These are phyloP conservation scores for Phaetusa simplex DNA, from an alignment of 2,113 vertebrate genomes.

Conservation along the genomic window DNA sequence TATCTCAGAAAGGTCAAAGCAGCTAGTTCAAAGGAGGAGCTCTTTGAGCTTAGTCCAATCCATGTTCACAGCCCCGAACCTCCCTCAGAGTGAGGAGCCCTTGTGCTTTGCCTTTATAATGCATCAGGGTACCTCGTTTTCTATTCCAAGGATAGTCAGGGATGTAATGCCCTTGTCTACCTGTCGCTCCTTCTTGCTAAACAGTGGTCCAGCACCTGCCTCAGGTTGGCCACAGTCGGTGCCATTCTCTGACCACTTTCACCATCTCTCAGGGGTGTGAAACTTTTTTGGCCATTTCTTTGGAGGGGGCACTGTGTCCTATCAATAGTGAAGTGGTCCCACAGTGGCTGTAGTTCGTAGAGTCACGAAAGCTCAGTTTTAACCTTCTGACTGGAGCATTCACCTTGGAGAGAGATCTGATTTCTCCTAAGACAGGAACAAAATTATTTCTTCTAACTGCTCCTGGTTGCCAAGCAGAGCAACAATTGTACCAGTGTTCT, in stretches of 20 bases:
- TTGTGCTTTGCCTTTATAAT: neutral
- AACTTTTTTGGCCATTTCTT: neutral
- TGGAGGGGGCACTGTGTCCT: neutral
- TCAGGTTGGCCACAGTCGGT: neutral
- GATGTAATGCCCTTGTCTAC: rapidly evolving
- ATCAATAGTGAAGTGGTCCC: neutral
- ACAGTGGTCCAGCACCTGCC: neutral
- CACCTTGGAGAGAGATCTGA: neutral
- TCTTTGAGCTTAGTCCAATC: neutral
- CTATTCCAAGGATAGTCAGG: neutral
- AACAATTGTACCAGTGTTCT: neutral
- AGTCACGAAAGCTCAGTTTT: neutral
- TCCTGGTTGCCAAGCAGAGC: neutral
- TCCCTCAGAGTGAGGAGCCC: neutral
- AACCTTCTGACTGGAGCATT: neutral
- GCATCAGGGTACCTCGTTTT: neutral
- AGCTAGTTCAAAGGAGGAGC: neutral
- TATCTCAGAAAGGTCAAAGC: neutral
- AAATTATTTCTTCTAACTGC: neutral
- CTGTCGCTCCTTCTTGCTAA: neutral
- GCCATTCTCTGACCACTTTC: neutral
- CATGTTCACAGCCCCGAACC: neutral
- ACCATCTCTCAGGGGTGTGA: neutral
- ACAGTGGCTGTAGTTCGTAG: neutral
- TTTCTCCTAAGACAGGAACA: neutral